phyloP scores from a whole-genome alignment of 30 jellyfish, hydroid and myxozoan genomes.

The Turritopsis rubra region DNA sequence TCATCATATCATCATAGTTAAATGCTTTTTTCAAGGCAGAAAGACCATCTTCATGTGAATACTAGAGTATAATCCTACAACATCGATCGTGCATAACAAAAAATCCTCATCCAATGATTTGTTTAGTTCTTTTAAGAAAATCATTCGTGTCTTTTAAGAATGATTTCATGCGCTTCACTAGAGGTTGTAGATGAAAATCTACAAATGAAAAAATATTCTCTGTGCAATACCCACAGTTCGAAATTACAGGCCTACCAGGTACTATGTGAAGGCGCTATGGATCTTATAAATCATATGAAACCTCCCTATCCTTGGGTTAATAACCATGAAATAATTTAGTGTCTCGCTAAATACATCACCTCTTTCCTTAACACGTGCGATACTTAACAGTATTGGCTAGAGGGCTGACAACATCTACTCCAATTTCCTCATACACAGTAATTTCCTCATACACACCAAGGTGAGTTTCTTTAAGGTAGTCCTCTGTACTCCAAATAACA shows the following conservation, averaged over 20 bases:
- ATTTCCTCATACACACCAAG: conserved; percentile 2
- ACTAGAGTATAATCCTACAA: conserved; percentile 32
- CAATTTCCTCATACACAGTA: not conserved
- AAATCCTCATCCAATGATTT: not conserved
- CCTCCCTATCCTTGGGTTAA: not conserved
- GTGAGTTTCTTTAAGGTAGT: not conserved
- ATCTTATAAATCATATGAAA: conserved; percentile 35
- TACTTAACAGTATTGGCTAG: not conserved
- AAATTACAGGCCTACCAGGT: conserved; percentile 52
- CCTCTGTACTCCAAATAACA: not conserved
- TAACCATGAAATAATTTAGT: not conserved
- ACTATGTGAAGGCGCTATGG: conserved; percentile 31
- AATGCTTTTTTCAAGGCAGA: not conserved
- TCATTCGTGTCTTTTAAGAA: conserved; percentile 42
- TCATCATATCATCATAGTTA: not conserved
- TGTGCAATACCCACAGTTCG: conserved; percentile 44
- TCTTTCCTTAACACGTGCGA: not conserved
- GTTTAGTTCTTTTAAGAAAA: conserved; percentile 12
- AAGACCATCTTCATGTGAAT: conserved; percentile 1
- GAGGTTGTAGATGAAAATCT: conserved; percentile 36
- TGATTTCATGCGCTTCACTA: conserved; percentile 20
- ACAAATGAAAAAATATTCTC: conserved; percentile 30
- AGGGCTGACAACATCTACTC: conserved; percentile 9
- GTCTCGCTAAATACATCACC: conserved; percentile 13
- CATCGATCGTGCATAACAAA: conserved; percentile 19